Percentiles rank a stretch among this genome's conserved stretches.
These are phyloP conservation scores for Yponomeuta plumbellus DNA, from an alignment of 2,888 invertebrate genomes.

Conservation along the genomic window DNA sequence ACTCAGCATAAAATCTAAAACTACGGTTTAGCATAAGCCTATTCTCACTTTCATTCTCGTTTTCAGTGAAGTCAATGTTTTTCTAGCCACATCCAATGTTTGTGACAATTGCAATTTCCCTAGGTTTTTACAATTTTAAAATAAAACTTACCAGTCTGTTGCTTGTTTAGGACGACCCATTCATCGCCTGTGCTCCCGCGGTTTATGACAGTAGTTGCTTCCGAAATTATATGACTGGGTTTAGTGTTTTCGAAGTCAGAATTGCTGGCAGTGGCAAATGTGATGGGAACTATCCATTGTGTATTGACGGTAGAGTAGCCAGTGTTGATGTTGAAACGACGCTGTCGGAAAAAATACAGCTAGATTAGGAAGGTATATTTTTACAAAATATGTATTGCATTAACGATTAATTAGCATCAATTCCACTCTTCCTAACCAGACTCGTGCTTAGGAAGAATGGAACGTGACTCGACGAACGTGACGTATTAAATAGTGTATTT, in stretches of 20 bases:
- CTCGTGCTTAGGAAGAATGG: too few species aligned
- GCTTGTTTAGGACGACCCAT: slow-evolving; percentile 79
- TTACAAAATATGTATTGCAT: not conserved
- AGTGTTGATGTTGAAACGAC: slow-evolving; percentile 67
- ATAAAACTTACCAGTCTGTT: slow-evolving; percentile 68
- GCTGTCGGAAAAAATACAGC: slow-evolving; percentile 38
- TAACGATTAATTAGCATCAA: too few species aligned
- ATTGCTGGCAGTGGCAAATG: slow-evolving; percentile 57
- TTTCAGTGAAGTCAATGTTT: too few species aligned
- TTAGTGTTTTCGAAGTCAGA: slow-evolving; percentile 59
- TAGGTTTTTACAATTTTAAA: not conserved
- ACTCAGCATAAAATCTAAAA: too few species aligned
- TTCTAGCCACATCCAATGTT: not conserved
- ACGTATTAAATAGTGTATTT: too few species aligned
- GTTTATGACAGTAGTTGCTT: slow-evolving; percentile 43
- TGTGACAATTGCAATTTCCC: not conserved
- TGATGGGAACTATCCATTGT: slow-evolving; percentile 63
- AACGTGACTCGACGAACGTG: too few species aligned
- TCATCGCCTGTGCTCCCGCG: slow-evolving; percentile 49
- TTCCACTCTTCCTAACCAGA: too few species aligned
- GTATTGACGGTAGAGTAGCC: slow-evolving; percentile 41
- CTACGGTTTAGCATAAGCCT: too few species aligned
- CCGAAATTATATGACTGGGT: slow-evolving; percentile 51
- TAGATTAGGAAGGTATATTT: not conserved
- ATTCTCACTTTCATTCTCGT: too few species aligned